A percentile compares a stretch with the other conserved stretches of the same genome.
Conservation (phyloP, 2,113 vertebrate species). For the Opisthocomus hoazin region DNA sequence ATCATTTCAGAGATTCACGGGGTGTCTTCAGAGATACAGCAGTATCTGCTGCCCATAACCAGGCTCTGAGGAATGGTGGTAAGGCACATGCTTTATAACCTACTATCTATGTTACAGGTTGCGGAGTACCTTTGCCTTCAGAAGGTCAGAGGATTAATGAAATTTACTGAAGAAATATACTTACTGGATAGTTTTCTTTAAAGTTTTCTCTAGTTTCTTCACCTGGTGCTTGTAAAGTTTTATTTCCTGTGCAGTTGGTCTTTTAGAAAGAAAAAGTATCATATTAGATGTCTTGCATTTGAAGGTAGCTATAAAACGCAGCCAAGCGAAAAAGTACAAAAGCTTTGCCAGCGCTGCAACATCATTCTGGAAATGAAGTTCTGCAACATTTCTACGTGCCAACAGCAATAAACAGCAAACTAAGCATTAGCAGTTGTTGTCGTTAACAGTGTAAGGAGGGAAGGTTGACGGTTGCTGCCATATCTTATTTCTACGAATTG, state of each 20-base stretch:
- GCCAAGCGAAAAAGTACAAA: not conserved
- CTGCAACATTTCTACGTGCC: not conserved
- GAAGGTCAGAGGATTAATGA: not conserved
- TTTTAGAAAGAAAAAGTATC: constrained; percentile 26
- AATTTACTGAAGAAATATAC: not conserved
- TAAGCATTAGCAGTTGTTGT: not conserved
- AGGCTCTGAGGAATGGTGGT: not conserved
- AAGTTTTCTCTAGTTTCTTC: constrained; percentile 75
- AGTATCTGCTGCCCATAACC: not conserved
- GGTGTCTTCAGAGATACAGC: not conserved
- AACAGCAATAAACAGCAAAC: not conserved
- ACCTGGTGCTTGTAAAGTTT: constrained; percentile 82
- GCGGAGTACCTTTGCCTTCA: not conserved
- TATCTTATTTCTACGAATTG: not conserved
- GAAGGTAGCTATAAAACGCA: not conserved
- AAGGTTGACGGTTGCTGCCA: not conserved
- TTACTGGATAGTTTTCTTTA: constrained; percentile 72
- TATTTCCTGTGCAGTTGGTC: constrained; percentile 76
- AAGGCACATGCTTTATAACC: not conserved
- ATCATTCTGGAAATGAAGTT: not conserved
- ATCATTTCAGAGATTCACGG: not conserved
- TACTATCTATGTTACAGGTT: not conserved
- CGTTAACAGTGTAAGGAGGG: not conserved
- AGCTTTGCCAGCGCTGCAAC: not conserved
- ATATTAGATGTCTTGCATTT: not conserved